Evolutionary conservation across 2,797 vertebrate genomes (phyloP).

Genomic region (Hybognathus amarus): DNA sequence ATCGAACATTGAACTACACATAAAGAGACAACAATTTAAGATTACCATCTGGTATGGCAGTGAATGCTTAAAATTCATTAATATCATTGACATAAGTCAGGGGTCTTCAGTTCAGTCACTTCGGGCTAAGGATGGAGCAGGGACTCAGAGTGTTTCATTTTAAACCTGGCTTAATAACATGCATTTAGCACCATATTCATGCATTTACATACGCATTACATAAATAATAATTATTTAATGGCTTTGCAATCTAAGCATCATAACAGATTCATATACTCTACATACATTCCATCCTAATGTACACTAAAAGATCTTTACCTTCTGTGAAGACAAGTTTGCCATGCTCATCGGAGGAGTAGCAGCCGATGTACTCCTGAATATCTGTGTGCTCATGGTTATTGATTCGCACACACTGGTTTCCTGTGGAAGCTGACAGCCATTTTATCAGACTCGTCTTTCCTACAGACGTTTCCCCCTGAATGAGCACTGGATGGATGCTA

Average conservation of each 20-base stretch:
- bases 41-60: background rate
- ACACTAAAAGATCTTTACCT: constrained; percentile 74
- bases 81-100: background rate
- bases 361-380: constrained; percentile 98
- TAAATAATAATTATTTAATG: background rate
- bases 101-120: background rate
- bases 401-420: constrained; percentile 95
- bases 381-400: constrained; percentile 99
- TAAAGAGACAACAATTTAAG: background rate
- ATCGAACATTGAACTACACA: background rate
- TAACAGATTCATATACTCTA: background rate
- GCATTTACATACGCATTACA: background rate
- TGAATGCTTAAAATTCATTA: background rate
- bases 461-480: constrained; percentile 97
- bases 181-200: background rate
- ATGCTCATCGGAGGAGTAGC: constrained; percentile 87
- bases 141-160: background rate
- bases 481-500: constrained; percentile 91
- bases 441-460: constrained; percentile 96
- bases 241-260: background rate
- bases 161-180: background rate
- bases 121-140: background rate
- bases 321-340: constrained; percentile 94
- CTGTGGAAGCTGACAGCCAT: constrained; percentile 90
- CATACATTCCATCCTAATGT: background rate